Evolutionary conservation across 1,140 invertebrate species (phyloP), one percentile per base, ranked within the genome.

Genomic region (Bradynema listronoti): DNA sequence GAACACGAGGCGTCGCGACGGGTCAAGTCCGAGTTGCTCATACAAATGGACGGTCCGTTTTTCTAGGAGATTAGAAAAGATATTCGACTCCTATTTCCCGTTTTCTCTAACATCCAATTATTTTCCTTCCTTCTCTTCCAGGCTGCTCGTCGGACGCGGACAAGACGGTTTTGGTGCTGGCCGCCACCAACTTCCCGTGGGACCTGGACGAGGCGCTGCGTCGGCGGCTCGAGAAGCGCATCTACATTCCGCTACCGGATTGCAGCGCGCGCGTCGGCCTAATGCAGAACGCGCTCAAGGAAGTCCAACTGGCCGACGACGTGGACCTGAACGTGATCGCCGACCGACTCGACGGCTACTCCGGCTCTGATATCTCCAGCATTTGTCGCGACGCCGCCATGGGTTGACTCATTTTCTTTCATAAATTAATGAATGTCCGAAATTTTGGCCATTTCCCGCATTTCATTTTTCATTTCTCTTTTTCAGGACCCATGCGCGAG

Each of bases 41-140:
- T 97, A 64, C 94, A 99, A 82, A 99, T 99, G 92, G 95, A 99
- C 83, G 95, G 94, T 63, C n/a, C n/a, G n/a, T n/a, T n/a, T n/a
- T n/a, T n/a, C 68, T 30, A 29, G 36, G n/a, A 24, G 19, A 14
- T 14, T 43, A 45, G 7, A 63, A 14, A 24, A 24, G 24, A 30
- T 53, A 16, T 56, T 16, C 50, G 25, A 56, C 1, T 1, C 1
- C 4, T 1, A 49, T 2, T 30, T 52, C 39, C 19, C 14, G 1
- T 1, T 1, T 63, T 1, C 19, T 56, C 1, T 14, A 6, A 19
- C 16, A 16, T n/a, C 56, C 1, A 14, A 16, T 51, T 55, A 50
- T 53, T 9, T 56, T 67, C 30, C 25, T n/a, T 25, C 27, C 19
- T 58, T 14, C 24, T 14, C 58, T 2, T 58, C 56, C 34, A 73